Conservation (phyloP, 2,888 invertebrate species). For the Dermolepida albohirtum region DNA sequence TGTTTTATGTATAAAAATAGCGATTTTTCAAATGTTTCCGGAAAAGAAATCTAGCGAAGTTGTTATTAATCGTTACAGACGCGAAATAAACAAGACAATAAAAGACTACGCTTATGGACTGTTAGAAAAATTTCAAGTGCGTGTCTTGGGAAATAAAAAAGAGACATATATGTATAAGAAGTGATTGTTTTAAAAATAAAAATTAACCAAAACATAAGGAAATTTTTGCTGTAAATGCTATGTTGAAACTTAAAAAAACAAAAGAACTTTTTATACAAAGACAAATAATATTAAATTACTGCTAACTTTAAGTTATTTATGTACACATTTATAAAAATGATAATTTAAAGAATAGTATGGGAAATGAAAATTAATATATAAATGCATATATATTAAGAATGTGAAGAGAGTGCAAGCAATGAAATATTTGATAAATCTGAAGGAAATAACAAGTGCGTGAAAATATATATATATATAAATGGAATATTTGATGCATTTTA, state of each 20-base stretch:
- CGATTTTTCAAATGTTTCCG: too few relatives aligned
- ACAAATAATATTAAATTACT: too few relatives aligned
- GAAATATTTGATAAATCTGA: not conserved
- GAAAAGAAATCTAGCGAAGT: too few relatives aligned
- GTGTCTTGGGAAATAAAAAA: not conserved
- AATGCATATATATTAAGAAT: constrained; percentile 3
- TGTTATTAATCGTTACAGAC: not conserved
- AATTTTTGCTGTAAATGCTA: too few relatives aligned
- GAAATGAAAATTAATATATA: not conserved
- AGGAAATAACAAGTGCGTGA: not conserved
- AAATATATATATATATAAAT: too few relatives aligned
- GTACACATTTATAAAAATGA: constrained; percentile 3
- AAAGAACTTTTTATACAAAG: not conserved
- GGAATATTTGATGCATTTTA: too few relatives aligned
- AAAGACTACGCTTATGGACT: constrained; percentile 46
- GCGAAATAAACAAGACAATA: constrained; percentile 46
- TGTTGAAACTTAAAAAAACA: too few relatives aligned
- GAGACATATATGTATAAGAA: not conserved
- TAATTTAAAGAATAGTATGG: constrained; percentile 3
- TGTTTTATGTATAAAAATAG: too few relatives aligned
- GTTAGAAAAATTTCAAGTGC: constrained; percentile 13
- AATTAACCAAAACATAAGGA: not conserved
- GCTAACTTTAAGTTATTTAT: constrained; percentile 8
- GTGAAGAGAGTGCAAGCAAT: too few relatives aligned
- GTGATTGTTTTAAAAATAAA: not conserved